Conservation (phyloP, 2,113 vertebrate genomes). For the Cochlearius cochlearius region DNA sequence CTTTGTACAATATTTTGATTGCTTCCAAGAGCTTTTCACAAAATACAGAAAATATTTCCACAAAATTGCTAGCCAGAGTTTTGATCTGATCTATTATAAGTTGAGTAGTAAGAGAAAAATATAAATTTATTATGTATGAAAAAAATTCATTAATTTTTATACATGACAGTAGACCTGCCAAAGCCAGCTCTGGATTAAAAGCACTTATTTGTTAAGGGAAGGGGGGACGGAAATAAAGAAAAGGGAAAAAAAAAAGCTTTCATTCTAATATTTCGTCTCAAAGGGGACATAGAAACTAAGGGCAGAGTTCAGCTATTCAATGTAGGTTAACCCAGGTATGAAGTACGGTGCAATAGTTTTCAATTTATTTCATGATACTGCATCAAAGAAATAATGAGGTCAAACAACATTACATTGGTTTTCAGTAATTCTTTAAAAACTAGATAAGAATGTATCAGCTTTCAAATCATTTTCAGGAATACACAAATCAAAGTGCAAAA, state of each 20-base stretch:
- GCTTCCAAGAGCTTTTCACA: constrained; percentile 70
- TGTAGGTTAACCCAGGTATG: neutral
- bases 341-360: neutral
- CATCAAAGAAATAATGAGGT: neutral
- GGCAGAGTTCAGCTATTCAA: neutral
- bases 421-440: neutral
- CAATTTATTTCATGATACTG: neutral
- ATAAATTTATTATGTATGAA: neutral
- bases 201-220: neutral
- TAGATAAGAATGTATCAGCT: neutral
- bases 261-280: neutral
- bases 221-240: neutral
- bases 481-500: neutral
- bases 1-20: constrained; percentile 63
- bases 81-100: neutral
- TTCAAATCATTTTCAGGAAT: neutral
- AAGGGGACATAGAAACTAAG: neutral
- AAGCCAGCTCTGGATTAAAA: neutral
- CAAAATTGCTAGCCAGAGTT: neutral
- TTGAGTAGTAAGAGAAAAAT: neutral
- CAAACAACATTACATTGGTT: neutral
- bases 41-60: constrained; percentile 56
- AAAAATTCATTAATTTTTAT: neutral
- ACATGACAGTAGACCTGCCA: neutral
- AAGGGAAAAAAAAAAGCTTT: neutral